These are phyloP conservation scores for Diaprepes abbreviatus DNA, from an alignment of 2,888 invertebrate genomes.

Conservation along the genomic window DNA sequence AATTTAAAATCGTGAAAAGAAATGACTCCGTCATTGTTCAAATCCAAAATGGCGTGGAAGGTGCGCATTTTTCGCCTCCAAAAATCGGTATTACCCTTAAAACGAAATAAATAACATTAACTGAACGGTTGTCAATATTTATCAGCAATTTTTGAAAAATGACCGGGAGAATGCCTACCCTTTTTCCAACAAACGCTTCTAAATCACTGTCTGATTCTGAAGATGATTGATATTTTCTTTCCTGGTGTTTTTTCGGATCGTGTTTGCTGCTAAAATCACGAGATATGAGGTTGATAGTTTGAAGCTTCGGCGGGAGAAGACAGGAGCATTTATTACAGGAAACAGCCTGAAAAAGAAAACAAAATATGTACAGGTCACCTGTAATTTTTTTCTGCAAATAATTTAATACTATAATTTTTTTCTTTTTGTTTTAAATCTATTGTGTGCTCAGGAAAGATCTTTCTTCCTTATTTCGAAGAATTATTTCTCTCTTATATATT, in stretches of 20 bases:
- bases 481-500: no score
- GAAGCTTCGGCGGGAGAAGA: slow-evolving; percentile 22
- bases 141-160: no score
- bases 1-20: slow-evolving; percentile 86
- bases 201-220: slow-evolving; percentile 73
- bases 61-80: slow-evolving; percentile 91
- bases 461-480: no score
- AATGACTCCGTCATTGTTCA: slow-evolving; percentile 88
- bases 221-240: slow-evolving; percentile 64
- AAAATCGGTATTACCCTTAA: slow-evolving; percentile 74
- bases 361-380: no score
- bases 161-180: slow-evolving; percentile 52
- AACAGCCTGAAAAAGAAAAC: slow-evolving; percentile 44
- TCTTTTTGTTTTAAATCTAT: no score
- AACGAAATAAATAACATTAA: no score
- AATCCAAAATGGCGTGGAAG: slow-evolving; percentile 84
- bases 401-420: no score
- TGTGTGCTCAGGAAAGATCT: no score
- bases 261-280: slow-evolving; percentile 70
- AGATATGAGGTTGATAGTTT: slow-evolving; percentile 11
- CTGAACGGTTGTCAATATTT: no score
- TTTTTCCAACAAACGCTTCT: slow-evolving; percentile 71
- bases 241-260: slow-evolving; percentile 60
- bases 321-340: slow-evolving; percentile 47
- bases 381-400: no score